Conservation (phyloP, 2,888 invertebrate species). For the Blera fallax region DNA sequence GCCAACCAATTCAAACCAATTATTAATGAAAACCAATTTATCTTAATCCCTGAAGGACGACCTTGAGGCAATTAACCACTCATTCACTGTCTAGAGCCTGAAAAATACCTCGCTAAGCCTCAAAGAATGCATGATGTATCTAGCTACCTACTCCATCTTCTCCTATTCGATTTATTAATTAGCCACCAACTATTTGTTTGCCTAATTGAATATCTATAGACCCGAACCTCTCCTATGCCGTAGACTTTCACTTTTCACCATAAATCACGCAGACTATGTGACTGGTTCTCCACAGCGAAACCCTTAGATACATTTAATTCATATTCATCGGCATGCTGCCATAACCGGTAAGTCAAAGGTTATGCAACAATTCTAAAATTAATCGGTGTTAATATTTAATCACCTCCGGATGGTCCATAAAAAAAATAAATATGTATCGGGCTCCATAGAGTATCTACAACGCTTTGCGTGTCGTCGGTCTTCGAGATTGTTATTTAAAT, state of each 20-base stretch:
- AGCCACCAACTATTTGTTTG: neutral
- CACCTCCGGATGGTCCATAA: slow-evolving; percentile 6
- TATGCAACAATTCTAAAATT: neutral
- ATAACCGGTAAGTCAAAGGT: slow-evolving; percentile 1
- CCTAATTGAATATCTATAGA: neutral
- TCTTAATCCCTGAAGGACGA: neutral
- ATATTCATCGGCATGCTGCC: neutral
- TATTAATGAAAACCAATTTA: neutral
- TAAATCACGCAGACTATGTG: neutral
- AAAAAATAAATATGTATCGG: neutral
- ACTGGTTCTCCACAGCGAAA: neutral
- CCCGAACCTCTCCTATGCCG: neutral
- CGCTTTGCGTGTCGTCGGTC: neutral
- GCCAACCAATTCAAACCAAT: neutral
- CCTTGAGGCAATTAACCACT: slow-evolving; percentile 5
- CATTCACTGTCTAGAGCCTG: neutral
- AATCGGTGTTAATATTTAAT: slow-evolving; percentile 3
- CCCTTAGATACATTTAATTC: neutral
- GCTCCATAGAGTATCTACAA: neutral
- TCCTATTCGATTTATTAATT: neutral
- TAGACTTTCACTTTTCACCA: neutral
- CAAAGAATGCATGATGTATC: neutral
- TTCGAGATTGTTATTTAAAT: slow-evolving; percentile 11
- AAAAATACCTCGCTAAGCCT: neutral
- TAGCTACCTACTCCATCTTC: neutral